Conservation (phyloP, 2,113 vertebrate species). For the Saimiri boliviensis region DNA sequence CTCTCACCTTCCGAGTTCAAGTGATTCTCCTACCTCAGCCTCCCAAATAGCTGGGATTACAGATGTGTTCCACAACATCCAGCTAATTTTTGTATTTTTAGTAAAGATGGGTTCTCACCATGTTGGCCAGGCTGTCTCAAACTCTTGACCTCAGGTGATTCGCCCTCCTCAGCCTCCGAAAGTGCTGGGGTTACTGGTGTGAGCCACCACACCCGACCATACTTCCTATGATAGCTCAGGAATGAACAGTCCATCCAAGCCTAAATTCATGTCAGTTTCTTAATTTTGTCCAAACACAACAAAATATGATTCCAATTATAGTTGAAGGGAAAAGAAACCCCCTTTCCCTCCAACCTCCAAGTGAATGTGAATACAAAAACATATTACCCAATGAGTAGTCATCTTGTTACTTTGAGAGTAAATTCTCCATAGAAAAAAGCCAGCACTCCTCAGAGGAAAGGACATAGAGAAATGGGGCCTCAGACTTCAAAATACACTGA, state of each 20-base stretch:
- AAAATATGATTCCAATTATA: neutral
- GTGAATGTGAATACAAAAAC: neutral
- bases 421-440: neutral
- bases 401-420: neutral
- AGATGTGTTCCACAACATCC: accelerated
- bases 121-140: too few relatives aligned
- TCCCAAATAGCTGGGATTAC: too few relatives aligned
- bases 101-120: too few relatives aligned
- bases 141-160: too few relatives aligned
- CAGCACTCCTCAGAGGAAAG: neutral
- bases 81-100: too few relatives aligned
- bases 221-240: neutral
- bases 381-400: neutral
- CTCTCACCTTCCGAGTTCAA: too few relatives aligned
- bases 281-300: neutral
- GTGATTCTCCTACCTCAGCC: too few relatives aligned
- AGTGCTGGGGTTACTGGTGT: too few relatives aligned
- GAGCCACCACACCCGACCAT: too few relatives aligned
- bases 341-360: neutral
- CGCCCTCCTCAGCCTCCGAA: too few relatives aligned
- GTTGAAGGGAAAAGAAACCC: neutral
- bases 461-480: neutral
- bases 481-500: neutral
- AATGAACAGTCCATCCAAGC: neutral
- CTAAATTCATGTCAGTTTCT: neutral